Evolutionary conservation across 2,113 vertebrate species (phyloP).

Genomic region (Diphyllodes magnificus): DNA sequence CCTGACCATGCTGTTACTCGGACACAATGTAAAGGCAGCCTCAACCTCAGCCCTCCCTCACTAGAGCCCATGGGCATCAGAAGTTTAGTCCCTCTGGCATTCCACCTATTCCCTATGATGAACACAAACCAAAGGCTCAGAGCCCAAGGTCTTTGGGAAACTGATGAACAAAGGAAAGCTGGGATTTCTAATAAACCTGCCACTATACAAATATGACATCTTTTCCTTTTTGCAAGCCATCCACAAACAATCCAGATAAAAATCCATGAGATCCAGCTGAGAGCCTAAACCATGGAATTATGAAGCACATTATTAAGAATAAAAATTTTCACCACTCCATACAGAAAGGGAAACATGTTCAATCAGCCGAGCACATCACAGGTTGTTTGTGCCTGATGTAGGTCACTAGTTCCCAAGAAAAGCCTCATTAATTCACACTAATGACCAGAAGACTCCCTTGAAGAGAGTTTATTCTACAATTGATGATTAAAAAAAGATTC

Average conservation of each 20-base stretch:
- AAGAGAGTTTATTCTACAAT: background rate
- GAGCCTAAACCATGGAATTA: background rate
- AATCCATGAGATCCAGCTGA: background rate
- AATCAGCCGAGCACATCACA: background rate
- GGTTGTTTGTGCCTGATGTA: background rate
- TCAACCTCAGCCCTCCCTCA: background rate
- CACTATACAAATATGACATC: background rate
- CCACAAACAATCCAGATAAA: background rate
- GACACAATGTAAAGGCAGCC: background rate
- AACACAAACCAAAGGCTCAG: background rate
- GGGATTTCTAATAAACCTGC: background rate
- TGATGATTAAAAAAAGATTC: background rate
- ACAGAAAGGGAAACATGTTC: background rate
- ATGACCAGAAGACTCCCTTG: background rate
- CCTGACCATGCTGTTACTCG: rapidly evolving
- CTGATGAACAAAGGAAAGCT: background rate
- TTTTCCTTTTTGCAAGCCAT: background rate
- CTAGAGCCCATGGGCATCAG: rapidly evolving
- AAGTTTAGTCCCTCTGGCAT: background rate
- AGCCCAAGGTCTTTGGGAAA: background rate
- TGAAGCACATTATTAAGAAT: background rate
- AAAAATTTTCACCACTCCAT: background rate
- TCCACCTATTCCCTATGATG: background rate
- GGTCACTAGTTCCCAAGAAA: background rate
- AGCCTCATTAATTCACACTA: background rate